These are phyloP conservation scores for Drosophila leonis DNA, from an alignment of 2,888 invertebrate genomes.

Conservation along the genomic window DNA sequence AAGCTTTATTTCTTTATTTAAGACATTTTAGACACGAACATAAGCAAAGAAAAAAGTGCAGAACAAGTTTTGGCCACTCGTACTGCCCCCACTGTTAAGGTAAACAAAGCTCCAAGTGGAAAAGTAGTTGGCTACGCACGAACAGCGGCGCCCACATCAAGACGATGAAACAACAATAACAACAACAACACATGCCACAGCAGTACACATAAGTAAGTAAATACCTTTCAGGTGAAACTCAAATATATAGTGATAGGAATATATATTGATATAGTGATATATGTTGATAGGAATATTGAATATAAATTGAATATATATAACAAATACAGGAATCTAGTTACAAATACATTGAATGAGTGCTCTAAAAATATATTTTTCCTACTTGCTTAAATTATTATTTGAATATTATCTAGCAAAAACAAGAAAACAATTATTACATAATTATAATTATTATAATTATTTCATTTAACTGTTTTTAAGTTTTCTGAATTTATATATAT, in stretches of 20 bases:
- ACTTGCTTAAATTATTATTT: too few species aligned
- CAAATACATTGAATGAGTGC: too few species aligned
- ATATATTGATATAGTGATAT: too few species aligned
- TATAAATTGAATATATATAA: too few species aligned
- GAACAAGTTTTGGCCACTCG: slow-evolving; percentile 63
- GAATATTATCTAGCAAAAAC: too few species aligned
- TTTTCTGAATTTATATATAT: too few species aligned
- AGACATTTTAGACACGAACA: slow-evolving; percentile 67
- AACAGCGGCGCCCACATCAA: slow-evolving; percentile 32
- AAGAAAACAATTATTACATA: too few species aligned
- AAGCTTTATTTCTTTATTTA: slow-evolving; percentile 11
- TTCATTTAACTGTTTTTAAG: too few species aligned
- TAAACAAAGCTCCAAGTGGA: slow-evolving; percentile 61
- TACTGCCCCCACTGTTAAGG: slow-evolving; percentile 38
- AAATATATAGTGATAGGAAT: neutral
- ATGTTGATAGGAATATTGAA: too few species aligned
- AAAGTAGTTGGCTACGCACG: slow-evolving; percentile 61
- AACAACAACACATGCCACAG: neutral
- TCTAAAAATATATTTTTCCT: too few species aligned
- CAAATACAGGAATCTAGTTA: too few species aligned
- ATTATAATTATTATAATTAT: too few species aligned
- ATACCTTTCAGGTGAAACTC: neutral
- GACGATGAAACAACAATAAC: slow-evolving; percentile 12
- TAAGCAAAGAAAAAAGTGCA: slow-evolving; percentile 28
- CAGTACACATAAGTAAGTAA: neutral